phyloP scores from a whole-genome alignment of 2,113 vertebrate species.

The Petromus typicus region DNA sequence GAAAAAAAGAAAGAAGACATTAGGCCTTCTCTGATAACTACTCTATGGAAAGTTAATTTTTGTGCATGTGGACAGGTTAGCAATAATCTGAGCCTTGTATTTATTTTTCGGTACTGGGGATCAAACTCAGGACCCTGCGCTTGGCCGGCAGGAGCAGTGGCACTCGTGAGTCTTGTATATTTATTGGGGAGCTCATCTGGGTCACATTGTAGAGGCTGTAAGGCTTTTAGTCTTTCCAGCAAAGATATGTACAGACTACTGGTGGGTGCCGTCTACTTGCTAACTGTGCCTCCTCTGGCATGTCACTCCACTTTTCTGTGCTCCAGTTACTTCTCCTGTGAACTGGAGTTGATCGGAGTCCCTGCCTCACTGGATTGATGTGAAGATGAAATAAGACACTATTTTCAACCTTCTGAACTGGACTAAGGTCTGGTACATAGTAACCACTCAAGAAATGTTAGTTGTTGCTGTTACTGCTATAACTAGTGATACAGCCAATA shows the following conservation, averaged over 20 bases:
- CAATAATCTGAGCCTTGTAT: no score
- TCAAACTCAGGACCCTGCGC: no score
- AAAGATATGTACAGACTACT: neutral
- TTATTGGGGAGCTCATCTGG: neutral
- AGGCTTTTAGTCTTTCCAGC: neutral
- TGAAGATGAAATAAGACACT: neutral
- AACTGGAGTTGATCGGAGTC: slow-evolving; percentile 40
- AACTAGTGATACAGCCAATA: neutral
- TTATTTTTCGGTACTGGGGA: no score
- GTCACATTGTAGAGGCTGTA: neutral
- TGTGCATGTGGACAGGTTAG: no score
- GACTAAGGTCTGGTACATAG: neutral
- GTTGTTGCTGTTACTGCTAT: neutral
- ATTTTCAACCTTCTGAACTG: neutral
- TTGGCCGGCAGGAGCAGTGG: no score
- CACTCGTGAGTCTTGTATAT: neutral
- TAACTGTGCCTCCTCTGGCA: neutral
- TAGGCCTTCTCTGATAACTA: neutral
- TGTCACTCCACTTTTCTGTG: neutral
- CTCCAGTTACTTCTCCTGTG: neutral
- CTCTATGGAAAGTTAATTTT: neutral
- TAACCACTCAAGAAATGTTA: neutral
- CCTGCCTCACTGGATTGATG: neutral
- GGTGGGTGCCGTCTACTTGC: neutral
- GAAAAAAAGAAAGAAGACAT: neutral